Evolutionary conservation across 2,888 invertebrate genomes (phyloP).

Genomic region (Empis livida): DNA sequence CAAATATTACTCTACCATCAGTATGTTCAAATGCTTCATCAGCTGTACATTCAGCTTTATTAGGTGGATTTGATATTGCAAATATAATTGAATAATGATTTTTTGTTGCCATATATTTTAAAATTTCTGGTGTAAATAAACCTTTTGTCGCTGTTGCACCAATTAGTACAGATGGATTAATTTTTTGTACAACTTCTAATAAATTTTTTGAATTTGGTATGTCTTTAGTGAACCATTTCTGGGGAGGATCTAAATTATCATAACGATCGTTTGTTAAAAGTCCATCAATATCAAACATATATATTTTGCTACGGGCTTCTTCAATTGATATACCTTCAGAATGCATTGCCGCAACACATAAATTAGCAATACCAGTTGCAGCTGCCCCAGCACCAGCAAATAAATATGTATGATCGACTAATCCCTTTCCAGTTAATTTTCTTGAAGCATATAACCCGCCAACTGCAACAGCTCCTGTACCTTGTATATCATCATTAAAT

Average conservation of each 20-base stretch:
- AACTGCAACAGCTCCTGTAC: slow-evolving; percentile 91
- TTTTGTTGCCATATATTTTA: slow-evolving; percentile 72
- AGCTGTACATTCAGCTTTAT: slow-evolving; percentile 96
- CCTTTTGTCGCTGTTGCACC: slow-evolving; percentile 89
- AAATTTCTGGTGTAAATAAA: slow-evolving; percentile 77
- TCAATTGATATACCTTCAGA: slow-evolving; percentile 44
- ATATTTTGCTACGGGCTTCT: slow-evolving; percentile 77
- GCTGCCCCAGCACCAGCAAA: slow-evolving; percentile 92
- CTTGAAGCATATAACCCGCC: slow-evolving; percentile 58
- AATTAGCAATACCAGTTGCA: slow-evolving; percentile 81
- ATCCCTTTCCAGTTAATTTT: slow-evolving; percentile 45
- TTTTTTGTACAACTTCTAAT: slow-evolving; percentile 60
- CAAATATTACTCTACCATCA: slow-evolving; percentile 83
- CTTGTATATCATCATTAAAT: slow-evolving; percentile 98
- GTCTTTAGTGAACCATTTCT: slow-evolving; percentile 63
- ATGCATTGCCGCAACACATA: slow-evolving; percentile 81
- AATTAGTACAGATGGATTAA: slow-evolving; percentile 77
- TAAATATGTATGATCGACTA: slow-evolving; percentile 77
- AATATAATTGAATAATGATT: slow-evolving; percentile 89
- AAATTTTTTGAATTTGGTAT: slow-evolving; percentile 68
- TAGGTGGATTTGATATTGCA: slow-evolving; percentile 95
- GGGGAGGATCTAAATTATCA: slow-evolving; percentile 47
- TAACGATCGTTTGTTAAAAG: slow-evolving; percentile 57
- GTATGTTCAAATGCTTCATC: slow-evolving; percentile 83
- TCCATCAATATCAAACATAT: slow-evolving; percentile 92